Base-by-base conservation (phyloP, 2,888 invertebrate species). In the Choristoneura rosaceana region DNA sequence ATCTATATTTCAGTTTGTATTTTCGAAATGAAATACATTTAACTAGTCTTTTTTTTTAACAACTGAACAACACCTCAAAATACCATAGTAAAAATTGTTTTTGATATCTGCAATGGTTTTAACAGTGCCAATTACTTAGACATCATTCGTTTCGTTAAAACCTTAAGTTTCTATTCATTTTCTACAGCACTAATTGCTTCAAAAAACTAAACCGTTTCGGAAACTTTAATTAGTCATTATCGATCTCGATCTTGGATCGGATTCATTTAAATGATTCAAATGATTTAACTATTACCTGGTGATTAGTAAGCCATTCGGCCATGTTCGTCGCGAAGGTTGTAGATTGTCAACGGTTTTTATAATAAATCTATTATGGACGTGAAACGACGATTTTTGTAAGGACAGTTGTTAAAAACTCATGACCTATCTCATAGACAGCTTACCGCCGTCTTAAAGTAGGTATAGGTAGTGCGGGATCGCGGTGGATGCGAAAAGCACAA, bases 311-410 rank as follows among this genome's bases (percentile, higher is more conserved):
- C 78, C 74, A 8, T 52, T 25, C 87, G 89, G 90, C 87, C 91
- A 90, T 91, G 89, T 88, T 84, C 85, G 81, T 74, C 76, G 74
- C 69, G 84, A 87, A 91, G 90, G 90, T 79, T 85, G 76, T 64
- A 41, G 66, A 87, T 89, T 89, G 83, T 87, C 79, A 78, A 85
- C 87, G 85, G 78, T 79, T 71, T 70, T 76, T 75, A 68, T 10
- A 69, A 14, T n/a, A 68, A 70, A 70, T 38, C 70, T 47, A 52
- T 61, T 41, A 70, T 65, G 55, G 55, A 55, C 9, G 25, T 52
- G 52, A 47, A 60, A 66, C 60, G 60, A 9, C 8, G 52, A 8
- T 17, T 52, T 52, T 17, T 52, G 17, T 52, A 17, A 52, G 17
- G 52, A 52, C 52, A 50, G 15, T 52, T 52, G 15, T 52, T 47